Conservation (phyloP, 2,797 vertebrate species). For the Mormyrops attenuatus region DNA sequence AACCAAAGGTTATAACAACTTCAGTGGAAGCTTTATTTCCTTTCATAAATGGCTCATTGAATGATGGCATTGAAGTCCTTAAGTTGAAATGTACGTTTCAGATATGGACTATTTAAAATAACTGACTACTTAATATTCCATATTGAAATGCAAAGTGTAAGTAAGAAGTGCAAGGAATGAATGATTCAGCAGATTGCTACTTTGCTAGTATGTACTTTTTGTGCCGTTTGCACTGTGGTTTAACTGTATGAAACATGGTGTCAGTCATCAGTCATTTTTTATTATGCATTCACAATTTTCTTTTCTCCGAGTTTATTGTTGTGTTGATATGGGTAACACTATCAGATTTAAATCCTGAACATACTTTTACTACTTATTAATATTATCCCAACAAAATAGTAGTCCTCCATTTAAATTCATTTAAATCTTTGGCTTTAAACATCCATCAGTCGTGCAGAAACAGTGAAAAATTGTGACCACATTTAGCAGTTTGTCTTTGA, state of each 20-base stretch:
- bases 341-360: neutral
- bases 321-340: neutral
- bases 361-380: neutral
- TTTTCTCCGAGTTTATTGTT: neutral
- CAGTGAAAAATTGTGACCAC: neutral
- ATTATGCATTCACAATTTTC: neutral
- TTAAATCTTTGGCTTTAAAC: neutral
- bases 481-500: neutral
- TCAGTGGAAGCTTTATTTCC: constrained; percentile 17
- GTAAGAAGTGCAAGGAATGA: neutral
- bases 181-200: constrained; percentile 3
- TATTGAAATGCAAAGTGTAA: neutral
- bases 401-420: neutral
- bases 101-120: neutral
- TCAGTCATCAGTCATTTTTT: neutral
- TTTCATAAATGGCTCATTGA: neutral
- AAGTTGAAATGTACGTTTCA: neutral
- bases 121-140: neutral
- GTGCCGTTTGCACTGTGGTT: neutral
- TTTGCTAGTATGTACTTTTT: neutral
- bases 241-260: neutral
- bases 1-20: constrained; percentile 45
- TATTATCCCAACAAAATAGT: neutral
- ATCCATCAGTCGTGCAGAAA: neutral
- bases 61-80: neutral